Conservation (phyloP, 1,140 invertebrate genomes). For the Lepidostoma basale region DNA sequence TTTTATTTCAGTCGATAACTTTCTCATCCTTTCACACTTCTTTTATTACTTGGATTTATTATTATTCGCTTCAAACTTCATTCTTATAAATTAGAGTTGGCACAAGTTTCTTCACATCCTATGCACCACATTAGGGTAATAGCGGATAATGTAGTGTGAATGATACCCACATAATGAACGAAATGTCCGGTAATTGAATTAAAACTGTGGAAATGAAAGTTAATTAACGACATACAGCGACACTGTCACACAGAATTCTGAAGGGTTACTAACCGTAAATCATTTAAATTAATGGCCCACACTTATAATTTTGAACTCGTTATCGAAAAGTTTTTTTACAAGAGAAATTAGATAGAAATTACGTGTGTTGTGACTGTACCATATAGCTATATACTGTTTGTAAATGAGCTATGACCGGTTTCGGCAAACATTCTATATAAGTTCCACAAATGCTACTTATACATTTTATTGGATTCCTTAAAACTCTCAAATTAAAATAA, state of each 20-base stretch:
- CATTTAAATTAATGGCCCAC: background rate
- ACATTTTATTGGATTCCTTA: too few relatives aligned
- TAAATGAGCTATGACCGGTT: background rate
- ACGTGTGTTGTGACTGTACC: background rate
- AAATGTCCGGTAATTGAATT: constrained; percentile 12
- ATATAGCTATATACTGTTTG: background rate
- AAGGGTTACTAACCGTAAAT: constrained; percentile 13
- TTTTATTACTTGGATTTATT: background rate
- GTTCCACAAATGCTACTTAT: background rate
- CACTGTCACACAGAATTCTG: background rate
- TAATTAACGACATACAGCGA: background rate
- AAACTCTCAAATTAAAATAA: too few relatives aligned
- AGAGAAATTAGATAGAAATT: background rate
- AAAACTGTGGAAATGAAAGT: background rate
- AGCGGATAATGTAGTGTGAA: background rate
- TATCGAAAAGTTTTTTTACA: background rate
- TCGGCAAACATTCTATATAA: background rate
- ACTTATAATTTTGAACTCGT: background rate
- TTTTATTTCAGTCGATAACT: too few relatives aligned
- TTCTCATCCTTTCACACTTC: background rate
- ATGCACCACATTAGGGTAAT: too few relatives aligned
- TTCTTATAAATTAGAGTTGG: too few relatives aligned
- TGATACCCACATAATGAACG: background rate
- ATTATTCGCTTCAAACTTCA: background rate
- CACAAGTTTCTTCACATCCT: too few relatives aligned